Evolutionary conservation across 1,140 invertebrate genomes (phyloP).

Genomic region (Lithobius niger): DNA sequence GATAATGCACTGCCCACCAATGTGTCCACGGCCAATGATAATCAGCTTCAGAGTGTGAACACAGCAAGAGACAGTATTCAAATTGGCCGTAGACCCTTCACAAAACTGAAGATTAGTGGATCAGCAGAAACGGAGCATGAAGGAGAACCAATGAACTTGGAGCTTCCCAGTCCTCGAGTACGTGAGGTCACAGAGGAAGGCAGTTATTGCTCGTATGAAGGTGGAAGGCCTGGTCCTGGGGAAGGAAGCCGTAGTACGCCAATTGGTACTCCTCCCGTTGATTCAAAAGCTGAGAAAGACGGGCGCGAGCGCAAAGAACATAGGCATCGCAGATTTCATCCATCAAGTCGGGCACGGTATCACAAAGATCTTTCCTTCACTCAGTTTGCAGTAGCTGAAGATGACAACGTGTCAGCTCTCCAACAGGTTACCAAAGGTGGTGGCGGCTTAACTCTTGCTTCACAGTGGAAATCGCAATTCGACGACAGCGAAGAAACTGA

Average conservation of each 20-base stretch:
- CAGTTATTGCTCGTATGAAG: conserved; percentile 10
- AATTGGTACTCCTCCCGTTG: conserved; percentile 4
- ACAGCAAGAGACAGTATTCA: conserved; percentile 1
- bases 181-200: conserved; percentile 24
- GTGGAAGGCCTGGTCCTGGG: not conserved
- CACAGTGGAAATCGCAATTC: conserved; percentile 87
- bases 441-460: conserved; percentile 52
- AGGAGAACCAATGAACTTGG: conserved; percentile 16
- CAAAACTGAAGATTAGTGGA: not conserved
- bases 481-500: conserved; percentile 86
- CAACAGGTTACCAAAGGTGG: conserved; percentile 58
- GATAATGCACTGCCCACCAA: conserved; percentile 1
- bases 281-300: not conserved
- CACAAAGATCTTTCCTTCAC: conserved; percentile 50
- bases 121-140: conserved; percentile 2
- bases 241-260: conserved; percentile 6
- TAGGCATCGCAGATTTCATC: conserved; percentile 15
- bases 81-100: not conserved
- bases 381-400: conserved; percentile 83
- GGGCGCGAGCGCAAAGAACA: conserved; percentile 11
- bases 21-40: conserved; percentile 5
- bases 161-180: conserved; percentile 23
- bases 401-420: conserved; percentile 75
- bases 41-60: not conserved
- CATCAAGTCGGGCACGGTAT: conserved; percentile 15